Conservation (phyloP, 2,888 invertebrate species). For the Antheraea yamamai region DNA sequence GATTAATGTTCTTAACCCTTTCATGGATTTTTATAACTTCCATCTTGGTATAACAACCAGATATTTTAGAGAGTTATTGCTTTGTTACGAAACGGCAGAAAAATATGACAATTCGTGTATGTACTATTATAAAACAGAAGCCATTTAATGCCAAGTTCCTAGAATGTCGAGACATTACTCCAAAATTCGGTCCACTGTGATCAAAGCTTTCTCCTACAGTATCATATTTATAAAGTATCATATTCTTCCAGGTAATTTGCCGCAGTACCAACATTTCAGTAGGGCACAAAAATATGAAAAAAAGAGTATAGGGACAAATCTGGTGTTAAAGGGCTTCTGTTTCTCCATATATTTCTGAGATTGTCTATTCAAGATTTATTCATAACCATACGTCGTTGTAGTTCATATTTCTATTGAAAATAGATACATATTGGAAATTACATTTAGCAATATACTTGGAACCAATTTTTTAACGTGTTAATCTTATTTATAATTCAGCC, state of each 20-base stretch:
- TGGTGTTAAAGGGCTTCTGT: not conserved
- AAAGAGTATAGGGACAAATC: not conserved
- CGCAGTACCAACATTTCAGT: not conserved
- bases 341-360: not conserved
- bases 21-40: not conserved
- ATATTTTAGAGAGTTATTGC: not conserved
- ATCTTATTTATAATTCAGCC: not conserved
- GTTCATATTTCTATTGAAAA: too few species aligned
- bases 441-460: too few species aligned
- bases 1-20: not conserved
- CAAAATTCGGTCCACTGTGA: not conserved
- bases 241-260: not conserved
- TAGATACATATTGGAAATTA: too few species aligned
- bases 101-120: not conserved
- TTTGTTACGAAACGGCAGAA: not conserved
- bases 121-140: not conserved
- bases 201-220: not conserved
- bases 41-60: not conserved
- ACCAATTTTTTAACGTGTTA: not conserved
- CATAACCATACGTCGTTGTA: not conserved
- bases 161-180: not conserved
- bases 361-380: not conserved
- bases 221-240: not conserved
- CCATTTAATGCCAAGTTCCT: not conserved
- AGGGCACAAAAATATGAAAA: not conserved